Percentiles rank a stretch among this genome's conserved stretches.
These are phyloP conservation scores for Donacobius atricapilla DNA, from an alignment of 2,113 vertebrate genomes.

Conservation along the genomic window DNA sequence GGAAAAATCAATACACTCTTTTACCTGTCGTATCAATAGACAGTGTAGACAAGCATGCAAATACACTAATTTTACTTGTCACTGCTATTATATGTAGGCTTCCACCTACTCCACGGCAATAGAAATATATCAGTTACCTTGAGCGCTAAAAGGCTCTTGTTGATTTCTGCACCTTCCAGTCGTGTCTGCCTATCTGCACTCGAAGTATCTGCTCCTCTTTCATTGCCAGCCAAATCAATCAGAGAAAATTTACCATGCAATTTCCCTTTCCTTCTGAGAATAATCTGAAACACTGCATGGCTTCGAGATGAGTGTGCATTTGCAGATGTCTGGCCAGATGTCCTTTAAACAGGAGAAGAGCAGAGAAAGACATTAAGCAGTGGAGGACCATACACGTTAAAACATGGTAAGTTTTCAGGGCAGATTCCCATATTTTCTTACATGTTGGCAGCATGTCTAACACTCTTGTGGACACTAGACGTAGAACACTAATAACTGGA, in stretches of 20 bases:
- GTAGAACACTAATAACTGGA: background rate
- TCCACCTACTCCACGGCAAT: constrained; percentile 5
- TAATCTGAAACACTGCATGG: constrained; percentile 98
- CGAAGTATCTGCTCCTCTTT: constrained; percentile 95
- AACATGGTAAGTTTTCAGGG: background rate
- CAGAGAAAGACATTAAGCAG: background rate
- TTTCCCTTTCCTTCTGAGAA: constrained; percentile 90
- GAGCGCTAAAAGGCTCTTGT: constrained; percentile 97
- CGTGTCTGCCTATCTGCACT: constrained; percentile 95
- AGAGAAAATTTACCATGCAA: constrained; percentile 98
- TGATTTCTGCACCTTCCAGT: constrained; percentile 97
- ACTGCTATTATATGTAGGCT: background rate
- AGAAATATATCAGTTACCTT: constrained; percentile 80
- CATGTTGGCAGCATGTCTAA: background rate
- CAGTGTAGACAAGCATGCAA: background rate
- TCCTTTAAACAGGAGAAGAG: constrained; percentile 71
- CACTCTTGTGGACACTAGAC: background rate
- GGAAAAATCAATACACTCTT: background rate
- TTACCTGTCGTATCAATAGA: background rate
- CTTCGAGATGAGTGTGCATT: constrained; percentile 90
- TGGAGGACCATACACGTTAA: background rate
- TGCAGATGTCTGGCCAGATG: constrained; percentile 91
- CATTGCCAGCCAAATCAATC: constrained; percentile 96
- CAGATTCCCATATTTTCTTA: background rate
- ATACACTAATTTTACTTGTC: background rate